These are phyloP conservation scores for Drosophila kanapiae DNA, from an alignment of 1,140 invertebrate species.

Conservation along the genomic window DNA sequence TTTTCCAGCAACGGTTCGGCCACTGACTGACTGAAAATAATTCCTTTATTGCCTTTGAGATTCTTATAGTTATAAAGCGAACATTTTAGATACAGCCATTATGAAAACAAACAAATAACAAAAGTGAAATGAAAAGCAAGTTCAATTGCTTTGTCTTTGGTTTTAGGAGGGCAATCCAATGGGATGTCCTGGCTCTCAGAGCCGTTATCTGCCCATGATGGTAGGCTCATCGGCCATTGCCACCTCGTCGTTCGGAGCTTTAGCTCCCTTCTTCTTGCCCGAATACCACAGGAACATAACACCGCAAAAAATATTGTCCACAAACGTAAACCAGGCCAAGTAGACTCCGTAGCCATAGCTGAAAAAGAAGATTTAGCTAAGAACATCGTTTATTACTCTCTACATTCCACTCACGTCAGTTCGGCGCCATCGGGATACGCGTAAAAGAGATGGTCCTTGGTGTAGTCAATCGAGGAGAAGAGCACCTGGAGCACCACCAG, in stretches of 20 bases:
- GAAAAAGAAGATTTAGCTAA: conserved; percentile 22
- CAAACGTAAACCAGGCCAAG: conserved; percentile 92
- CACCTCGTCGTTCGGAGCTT: conserved; percentile 91
- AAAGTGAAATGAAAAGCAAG: conserved; percentile 65
- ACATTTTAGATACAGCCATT: conserved; percentile 61
- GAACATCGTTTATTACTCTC: not conserved
- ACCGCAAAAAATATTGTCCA: conserved; percentile 89
- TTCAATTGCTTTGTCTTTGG: conserved; percentile 72
- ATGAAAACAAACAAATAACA: conserved; percentile 77
- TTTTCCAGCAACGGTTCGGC: conserved; percentile 2
- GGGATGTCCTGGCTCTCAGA: not conserved
- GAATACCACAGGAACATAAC: conserved; percentile 92
- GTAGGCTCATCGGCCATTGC: conserved; percentile 94
- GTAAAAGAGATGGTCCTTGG: conserved; percentile 88
- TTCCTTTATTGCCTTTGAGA: conserved; percentile 60
- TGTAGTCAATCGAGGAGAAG: conserved; percentile 90
- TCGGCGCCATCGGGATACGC: conserved; percentile 89
- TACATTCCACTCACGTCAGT: conserved; percentile 86
- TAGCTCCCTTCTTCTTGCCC: conserved; percentile 92
- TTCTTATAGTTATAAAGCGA: conserved; percentile 51
- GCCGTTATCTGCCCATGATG: conserved; percentile 90
- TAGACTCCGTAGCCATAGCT: conserved; percentile 91
- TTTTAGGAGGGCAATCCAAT: conserved; percentile 12
- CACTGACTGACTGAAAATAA: conserved; percentile 39
- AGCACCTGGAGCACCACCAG: conserved; percentile 94